Evolutionary conservation across 2,888 invertebrate species (phyloP).

Genomic region (Stratiomys singularior): DNA sequence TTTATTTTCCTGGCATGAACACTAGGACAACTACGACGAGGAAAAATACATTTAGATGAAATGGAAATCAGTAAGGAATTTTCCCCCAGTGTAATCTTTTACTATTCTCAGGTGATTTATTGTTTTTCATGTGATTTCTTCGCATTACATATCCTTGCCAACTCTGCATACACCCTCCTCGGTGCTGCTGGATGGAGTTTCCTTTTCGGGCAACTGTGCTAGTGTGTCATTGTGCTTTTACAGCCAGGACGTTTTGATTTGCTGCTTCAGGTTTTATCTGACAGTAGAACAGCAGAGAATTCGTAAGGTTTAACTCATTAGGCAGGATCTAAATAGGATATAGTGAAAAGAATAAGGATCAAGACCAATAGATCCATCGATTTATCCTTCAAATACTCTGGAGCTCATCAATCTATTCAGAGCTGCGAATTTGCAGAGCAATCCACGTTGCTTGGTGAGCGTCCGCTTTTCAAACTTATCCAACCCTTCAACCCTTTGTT

Average conservation of each 20-base stretch:
- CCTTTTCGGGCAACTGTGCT: background rate
- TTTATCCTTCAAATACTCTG: too few species aligned
- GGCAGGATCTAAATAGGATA: too few species aligned
- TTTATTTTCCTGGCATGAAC: background rate
- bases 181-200: background rate
- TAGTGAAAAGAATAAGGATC: too few species aligned
- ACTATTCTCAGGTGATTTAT: constrained; percentile 50
- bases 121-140: constrained; percentile 48
- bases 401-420: background rate
- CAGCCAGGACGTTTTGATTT: background rate
- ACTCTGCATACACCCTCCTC: background rate
- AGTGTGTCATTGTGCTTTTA: background rate
- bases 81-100: constrained; percentile 35
- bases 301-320: too few species aligned
- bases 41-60: constrained; percentile 31
- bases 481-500: too few species aligned
- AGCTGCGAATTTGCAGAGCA: background rate
- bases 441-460: too few species aligned
- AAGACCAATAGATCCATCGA: too few species aligned
- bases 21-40: background rate
- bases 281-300: too few species aligned
- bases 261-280: too few species aligned
- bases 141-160: constrained; percentile 16
- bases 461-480: too few species aligned
- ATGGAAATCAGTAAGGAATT: constrained; percentile 47